Percentiles rank a stretch among this genome's conserved stretches.
These are phyloP conservation scores for Rhopalosiphum padi DNA, from an alignment of 1,140 invertebrate genomes.

Conservation along the genomic window DNA sequence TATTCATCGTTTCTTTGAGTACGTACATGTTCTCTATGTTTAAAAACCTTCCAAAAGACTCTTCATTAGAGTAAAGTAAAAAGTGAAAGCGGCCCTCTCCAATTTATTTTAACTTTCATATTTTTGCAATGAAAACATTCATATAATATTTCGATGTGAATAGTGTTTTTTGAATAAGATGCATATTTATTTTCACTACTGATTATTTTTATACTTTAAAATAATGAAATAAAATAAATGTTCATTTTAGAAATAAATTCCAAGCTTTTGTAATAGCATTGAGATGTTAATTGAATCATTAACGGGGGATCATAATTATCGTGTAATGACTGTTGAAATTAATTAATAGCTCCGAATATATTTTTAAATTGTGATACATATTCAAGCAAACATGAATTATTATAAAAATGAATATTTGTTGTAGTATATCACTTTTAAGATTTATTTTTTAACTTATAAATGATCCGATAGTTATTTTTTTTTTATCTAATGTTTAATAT, in stretches of 20 bases:
- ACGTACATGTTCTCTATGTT: not conserved
- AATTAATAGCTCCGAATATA: not conserved
- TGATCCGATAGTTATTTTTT: not conserved
- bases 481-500: not conserved
- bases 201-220: conserved; percentile 13
- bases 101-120: not conserved
- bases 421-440: not conserved
- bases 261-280: not conserved
- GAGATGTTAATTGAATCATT: not conserved
- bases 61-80: conserved; percentile 14
- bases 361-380: not conserved
- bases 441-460: not conserved
- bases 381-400: not conserved
- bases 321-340: not conserved
- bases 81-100: not conserved
- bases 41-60: not conserved
- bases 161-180: not conserved
- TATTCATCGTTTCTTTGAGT: not conserved
- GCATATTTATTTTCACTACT: not conserved
- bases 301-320: not conserved
- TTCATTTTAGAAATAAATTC: not conserved
- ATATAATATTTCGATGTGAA: not conserved
- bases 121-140: not conserved
- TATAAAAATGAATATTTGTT: not conserved
- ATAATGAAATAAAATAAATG: not conserved